Conservation (phyloP, 1,140 invertebrate species). For the Daktulosphaira vitifoliae region DNA sequence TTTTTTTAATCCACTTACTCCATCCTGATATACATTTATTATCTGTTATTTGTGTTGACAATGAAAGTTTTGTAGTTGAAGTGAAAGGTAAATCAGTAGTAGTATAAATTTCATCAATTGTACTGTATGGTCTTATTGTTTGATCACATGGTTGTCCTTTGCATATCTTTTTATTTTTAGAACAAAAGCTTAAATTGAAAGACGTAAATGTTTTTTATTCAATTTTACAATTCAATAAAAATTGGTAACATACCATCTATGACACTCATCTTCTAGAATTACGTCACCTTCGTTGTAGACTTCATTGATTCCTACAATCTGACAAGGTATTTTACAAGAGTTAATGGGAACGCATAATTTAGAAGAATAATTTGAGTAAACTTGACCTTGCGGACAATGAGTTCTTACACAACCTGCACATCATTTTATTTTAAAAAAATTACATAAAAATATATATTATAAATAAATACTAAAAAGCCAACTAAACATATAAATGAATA, state of each 20-base stretch:
- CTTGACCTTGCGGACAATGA: constrained; percentile 58
- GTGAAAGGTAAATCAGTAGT: too few relatives aligned
- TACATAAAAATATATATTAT: too few relatives aligned
- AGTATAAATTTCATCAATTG: not conserved
- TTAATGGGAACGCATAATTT: constrained; percentile 62
- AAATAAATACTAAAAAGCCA: too few relatives aligned
- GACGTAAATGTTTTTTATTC: constrained; percentile 24
- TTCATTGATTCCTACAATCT: constrained; percentile 55
- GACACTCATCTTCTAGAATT: constrained; percentile 63
- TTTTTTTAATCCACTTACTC: constrained; percentile 28
- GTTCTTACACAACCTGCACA: constrained; percentile 56
- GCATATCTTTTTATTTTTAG: constrained; percentile 56
- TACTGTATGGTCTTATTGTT: constrained; percentile 30
- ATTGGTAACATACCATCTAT: constrained; percentile 52
- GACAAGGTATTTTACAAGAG: constrained; percentile 49
- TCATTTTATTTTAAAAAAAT: not conserved
- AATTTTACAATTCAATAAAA: not conserved
- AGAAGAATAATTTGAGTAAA: constrained; percentile 59
- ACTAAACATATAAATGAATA: too few relatives aligned
- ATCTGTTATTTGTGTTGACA: too few relatives aligned
- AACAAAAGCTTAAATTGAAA: constrained; percentile 49
- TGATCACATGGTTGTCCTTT: constrained; percentile 56
- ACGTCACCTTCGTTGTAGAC: constrained; percentile 67
- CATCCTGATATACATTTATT: not conserved
- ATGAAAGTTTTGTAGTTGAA: too few relatives aligned